phyloP scores from a whole-genome alignment of 2,113 vertebrate species.

The Phocoena sinus region DNA sequence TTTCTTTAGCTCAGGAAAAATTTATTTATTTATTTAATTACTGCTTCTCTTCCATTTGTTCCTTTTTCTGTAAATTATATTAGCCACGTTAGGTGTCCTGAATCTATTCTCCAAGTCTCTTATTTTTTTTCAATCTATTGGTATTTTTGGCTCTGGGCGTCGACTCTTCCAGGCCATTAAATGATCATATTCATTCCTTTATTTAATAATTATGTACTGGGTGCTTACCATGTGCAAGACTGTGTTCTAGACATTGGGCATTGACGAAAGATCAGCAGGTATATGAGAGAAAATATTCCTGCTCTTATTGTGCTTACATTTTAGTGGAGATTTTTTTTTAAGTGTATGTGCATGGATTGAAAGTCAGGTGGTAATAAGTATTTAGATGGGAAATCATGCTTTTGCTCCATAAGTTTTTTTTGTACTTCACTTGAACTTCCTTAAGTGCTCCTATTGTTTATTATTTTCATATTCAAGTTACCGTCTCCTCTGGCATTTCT shows the following conservation, averaged over 20 bases:
- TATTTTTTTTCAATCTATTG: background rate
- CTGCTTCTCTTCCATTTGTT: background rate
- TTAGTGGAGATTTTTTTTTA: background rate
- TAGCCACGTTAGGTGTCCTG: background rate
- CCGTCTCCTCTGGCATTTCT: background rate
- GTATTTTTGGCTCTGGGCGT: background rate
- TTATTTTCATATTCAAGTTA: constrained; percentile 28
- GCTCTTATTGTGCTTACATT: background rate
- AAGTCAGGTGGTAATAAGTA: background rate
- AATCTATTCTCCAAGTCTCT: background rate
- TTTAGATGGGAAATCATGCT: background rate
- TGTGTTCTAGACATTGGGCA: background rate
- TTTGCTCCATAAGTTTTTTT: background rate
- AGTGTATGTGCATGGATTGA: background rate
- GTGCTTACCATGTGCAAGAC: background rate
- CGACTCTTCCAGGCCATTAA: background rate
- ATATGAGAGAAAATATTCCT: background rate
- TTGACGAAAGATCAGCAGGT: background rate
- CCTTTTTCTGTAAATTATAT: background rate
- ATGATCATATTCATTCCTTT: background rate
- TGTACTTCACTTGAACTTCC: background rate
- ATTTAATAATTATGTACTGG: background rate
- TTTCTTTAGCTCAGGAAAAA: background rate
- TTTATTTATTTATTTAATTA: background rate
- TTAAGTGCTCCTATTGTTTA: background rate